Evolutionary conservation across 37 sponge, comb jelly and placozoan genomes (phyloP), one percentile per base, ranked within the genome.

Genomic region (Halisarca cf. caerulea): DNA sequence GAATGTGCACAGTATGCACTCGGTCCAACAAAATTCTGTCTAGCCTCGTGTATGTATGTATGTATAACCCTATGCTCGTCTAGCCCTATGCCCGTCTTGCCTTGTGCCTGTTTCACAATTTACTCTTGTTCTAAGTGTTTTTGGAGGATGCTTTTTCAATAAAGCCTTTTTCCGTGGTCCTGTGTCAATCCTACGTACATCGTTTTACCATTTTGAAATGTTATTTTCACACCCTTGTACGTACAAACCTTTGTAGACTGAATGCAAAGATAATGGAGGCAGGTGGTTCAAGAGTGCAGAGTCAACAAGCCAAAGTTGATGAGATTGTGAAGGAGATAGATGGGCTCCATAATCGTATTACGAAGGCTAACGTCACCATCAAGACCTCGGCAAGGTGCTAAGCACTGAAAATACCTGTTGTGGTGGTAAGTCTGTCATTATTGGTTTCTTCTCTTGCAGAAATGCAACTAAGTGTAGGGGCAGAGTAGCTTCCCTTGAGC

Each of bases 301-400:
- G 24, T 3, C 97, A 96, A 68, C 94, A 98, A 70, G 82, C 58
- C 55, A 92, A 92, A 59, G 70, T 98, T 71, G 92, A 95, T 54
- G 61, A 70, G 30, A 59, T 95, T 24, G 55, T 33, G 27, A 81
- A 77, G 14, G 97, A 99, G 35, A 90, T 99, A 2, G 92, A 94
- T 59, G 55, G 27, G 15, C 33, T 77, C n/a, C 85, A 80, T 32
- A 86, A 45, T 5, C 71, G 83, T 61, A 94, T 99, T 18, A 94
- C 97, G 0, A 96, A 96, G 58, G 93, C 95, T 18, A 92, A 81
- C 20, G 99, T 99, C 32, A 86, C 90, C 24, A 93, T 93, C 51
- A 93, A 93, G 60, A 93, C 91, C 30, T 83, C 90, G 39, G 81
- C 85, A 59, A 79, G 92, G 92, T 90, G 42, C 34, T 11, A 14